These are phyloP conservation scores for Lepidochitona cinerea DNA, from an alignment of 2,888 invertebrate genomes.

Conservation along the genomic window DNA sequence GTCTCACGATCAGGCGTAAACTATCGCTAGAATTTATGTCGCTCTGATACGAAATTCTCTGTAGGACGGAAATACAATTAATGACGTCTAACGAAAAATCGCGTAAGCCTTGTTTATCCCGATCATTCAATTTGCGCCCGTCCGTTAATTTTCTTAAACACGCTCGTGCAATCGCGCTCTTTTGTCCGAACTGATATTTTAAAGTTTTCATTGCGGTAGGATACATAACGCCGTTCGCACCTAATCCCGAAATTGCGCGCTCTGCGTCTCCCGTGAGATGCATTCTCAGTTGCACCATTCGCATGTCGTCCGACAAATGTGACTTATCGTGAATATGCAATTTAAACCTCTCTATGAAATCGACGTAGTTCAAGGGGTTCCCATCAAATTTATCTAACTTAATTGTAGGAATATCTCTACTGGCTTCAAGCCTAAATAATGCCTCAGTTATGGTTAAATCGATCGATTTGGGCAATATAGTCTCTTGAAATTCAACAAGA, in stretches of 20 bases:
- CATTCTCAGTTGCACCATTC: slow-evolving; percentile 17
- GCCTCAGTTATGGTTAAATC: slow-evolving; percentile 5
- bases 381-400: slow-evolving; percentile 2
- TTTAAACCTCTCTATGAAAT: slow-evolving; percentile 20
- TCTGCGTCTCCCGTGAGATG: slow-evolving; percentile 13
- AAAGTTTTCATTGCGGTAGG: slow-evolving; percentile 12
- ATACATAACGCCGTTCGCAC: slow-evolving; percentile 8
- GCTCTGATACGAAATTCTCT: not conserved
- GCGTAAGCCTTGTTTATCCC: slow-evolving; percentile 8
- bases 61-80: slow-evolving; percentile 9
- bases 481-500: slow-evolving; percentile 1
- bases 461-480: not conserved
- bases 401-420: not conserved
- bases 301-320: slow-evolving; percentile 9
- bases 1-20: not conserved
- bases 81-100: slow-evolving; percentile 2
- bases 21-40: slow-evolving; percentile 7
- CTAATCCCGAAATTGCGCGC: slow-evolving; percentile 9
- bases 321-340: slow-evolving; percentile 19
- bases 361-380: slow-evolving; percentile 9
- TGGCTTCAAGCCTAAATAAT: slow-evolving; percentile 7
- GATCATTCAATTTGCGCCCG: not conserved
- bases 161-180: slow-evolving; percentile 10
- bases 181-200: slow-evolving; percentile 15
- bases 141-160: slow-evolving; percentile 7